Evolutionary conservation across 2,797 vertebrate species (phyloP), one percentile per base, ranked within the genome.

Genomic region (Benthosema pterotum): DNA sequence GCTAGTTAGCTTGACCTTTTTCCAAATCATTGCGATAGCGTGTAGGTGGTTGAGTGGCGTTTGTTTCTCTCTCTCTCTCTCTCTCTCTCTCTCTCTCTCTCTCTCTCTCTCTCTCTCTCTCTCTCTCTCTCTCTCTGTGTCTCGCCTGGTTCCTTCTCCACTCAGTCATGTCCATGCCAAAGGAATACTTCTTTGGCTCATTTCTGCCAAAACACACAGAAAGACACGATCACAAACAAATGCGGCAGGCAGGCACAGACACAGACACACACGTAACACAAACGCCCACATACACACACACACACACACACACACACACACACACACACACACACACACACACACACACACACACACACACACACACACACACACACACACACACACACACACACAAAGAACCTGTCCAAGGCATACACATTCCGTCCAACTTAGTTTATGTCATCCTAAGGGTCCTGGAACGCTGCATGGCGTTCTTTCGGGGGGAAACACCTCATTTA

Each of bases 1-100:
- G 75, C 82, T 88, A 80, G 80, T 83, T 83, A 72, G 74, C 60
- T 73, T 89, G 87, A 89, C 87, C 84, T 89, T 89, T 88, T 66
- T 11, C 7, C 71, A 69, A 55, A 84, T 85, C 74, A 69, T 67
- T 71, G 71, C 85, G 84, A 86, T 90, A 38, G 1, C 8, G 22
- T 38, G 32, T 32, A 86, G 85, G 80, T 78, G 73, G 69, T 75
- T 57, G 65, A 82, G 57, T 77, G 87, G 79, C 78, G 75, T 83
- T 87, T 88, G 82, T n/a, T n/a, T n/a, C n/a, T n/a, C 81, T 88
- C 87, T 79, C 83, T 62, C 58, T 72, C 50, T 63, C 18, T 47
- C 4, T 58, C 42, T 25, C 43, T 38, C 25, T 38, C 52, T 9
- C 25, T 42, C 25, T 54, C 25, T 54, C 52, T 54, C 43, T 15